These are phyloP conservation scores for Euzophera pinguis DNA, from an alignment of 2,888 invertebrate species.

Conservation along the genomic window DNA sequence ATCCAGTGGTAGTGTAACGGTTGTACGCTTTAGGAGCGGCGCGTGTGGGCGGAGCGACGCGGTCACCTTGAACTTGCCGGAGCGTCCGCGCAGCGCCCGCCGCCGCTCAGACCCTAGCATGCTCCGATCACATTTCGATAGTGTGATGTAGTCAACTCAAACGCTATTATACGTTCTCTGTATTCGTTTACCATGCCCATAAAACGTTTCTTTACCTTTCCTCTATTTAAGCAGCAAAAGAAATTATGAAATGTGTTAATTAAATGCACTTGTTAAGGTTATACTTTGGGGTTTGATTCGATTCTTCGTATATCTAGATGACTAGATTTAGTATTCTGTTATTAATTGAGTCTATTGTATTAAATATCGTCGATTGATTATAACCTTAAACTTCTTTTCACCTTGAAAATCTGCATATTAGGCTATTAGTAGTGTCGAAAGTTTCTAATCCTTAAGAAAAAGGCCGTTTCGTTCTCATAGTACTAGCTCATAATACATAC, in stretches of 20 bases:
- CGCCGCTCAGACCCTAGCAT: slow-evolving; percentile 18
- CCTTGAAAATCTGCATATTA: too few relatives aligned
- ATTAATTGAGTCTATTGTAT: too few relatives aligned
- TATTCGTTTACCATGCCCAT: slow-evolving; percentile 15
- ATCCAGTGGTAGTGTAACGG: slow-evolving; percentile 67
- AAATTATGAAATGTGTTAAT: neutral
- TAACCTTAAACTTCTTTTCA: too few relatives aligned
- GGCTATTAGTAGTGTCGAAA: too few relatives aligned
- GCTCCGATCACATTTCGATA: slow-evolving; percentile 42
- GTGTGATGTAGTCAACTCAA: slow-evolving; percentile 30
- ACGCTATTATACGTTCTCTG: slow-evolving; percentile 21
- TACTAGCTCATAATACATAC: too few relatives aligned
- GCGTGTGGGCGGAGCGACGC: slow-evolving; percentile 75
- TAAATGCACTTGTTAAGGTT: neutral
- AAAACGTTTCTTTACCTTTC: slow-evolving; percentile 6
- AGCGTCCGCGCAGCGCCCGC: slow-evolving; percentile 45
- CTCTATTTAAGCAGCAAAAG: neutral
- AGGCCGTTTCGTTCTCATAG: too few relatives aligned
- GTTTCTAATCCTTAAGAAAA: too few relatives aligned
- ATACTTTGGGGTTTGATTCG: neutral
- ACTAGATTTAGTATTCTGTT: too few relatives aligned
- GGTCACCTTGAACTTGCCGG: slow-evolving; percentile 79
- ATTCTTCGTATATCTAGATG: too few relatives aligned
- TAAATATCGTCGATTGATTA: too few relatives aligned
- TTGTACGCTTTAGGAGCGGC: slow-evolving; percentile 59